These are phyloP conservation scores for Lampris incognitus DNA, from an alignment of 2,113 vertebrate species.

Conservation along the genomic window DNA sequence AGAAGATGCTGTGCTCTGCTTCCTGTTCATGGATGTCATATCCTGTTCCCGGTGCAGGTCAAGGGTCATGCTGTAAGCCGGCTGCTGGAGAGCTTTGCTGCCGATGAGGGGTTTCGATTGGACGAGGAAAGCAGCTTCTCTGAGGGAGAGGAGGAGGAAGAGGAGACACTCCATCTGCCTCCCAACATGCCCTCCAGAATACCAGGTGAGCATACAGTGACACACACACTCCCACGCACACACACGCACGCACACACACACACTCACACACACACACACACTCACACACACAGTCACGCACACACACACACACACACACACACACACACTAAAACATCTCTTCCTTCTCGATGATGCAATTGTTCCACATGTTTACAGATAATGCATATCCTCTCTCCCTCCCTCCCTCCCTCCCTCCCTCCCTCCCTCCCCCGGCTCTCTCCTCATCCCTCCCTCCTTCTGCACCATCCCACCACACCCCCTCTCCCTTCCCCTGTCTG, in stretches of 20 bases:
- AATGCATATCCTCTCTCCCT: slow-evolving; percentile 33
- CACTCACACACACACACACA: no score
- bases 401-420: slow-evolving; percentile 6
- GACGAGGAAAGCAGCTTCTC: slow-evolving; percentile 94
- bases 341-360: slow-evolving; percentile 11
- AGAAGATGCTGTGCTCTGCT: slow-evolving; percentile 12
- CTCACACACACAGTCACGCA: no score
- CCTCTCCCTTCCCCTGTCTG: no score
- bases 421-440: slow-evolving; percentile 24
- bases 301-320: slow-evolving; percentile 33
- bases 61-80: slow-evolving; percentile 91
- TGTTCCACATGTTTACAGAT: slow-evolving; percentile 36
- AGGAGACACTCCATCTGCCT: slow-evolving; percentile 60
- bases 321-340: neutral
- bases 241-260: slow-evolving; percentile 1
- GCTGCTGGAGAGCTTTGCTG: slow-evolving; percentile 91
- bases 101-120: slow-evolving; percentile 89
- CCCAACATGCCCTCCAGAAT: slow-evolving; percentile 79
- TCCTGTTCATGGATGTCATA: slow-evolving; percentile 50
- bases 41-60: slow-evolving; percentile 64
- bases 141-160: slow-evolving; percentile 79
- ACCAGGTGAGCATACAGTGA: slow-evolving; percentile 66
- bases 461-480: no score
- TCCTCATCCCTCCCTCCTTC: neutral
- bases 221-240: slow-evolving; percentile 34